Evolutionary conservation across 1,140 invertebrate species (phyloP), one percentile per base, ranked within the genome.

Genomic region (Bicyclus anynana): DNA sequence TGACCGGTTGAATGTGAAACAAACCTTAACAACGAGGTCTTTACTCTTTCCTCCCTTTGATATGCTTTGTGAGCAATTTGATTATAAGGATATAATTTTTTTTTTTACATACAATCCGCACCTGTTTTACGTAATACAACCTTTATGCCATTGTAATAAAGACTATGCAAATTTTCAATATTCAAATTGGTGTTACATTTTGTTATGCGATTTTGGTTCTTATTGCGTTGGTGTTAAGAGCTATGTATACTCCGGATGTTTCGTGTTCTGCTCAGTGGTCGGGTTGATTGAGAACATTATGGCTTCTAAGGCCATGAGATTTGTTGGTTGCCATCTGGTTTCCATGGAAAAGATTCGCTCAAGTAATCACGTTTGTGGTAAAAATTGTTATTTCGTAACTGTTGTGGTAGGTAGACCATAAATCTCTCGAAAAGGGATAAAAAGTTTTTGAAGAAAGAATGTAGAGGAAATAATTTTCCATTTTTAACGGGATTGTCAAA

Each of bases 201-300:
- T 44, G 16, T 12, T 20, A 44, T 16, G 5, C 16, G 9, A 54
- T 18, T 47, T 10, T 47, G 27, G 29, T 14, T 16, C 21, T 14
- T 54, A 37, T 46, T 13, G 0, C 42, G 0, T 35, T 35, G 27
- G n/a, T 14, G 16, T 21, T 54, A 54, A 47, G 29, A 16, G 16
- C 14, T 46, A 23, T 44, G 17, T 7, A 9, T 21, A 9, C 16
- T 35, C 9, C 38, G 38, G 37, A 49, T 6, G 35, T 51, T 55
- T 69, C 70, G 54, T 65, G 73, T 52, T 62, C 76, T 73, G 76
- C 59, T 69, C 53, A 23, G 27, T 67, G 74, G 50, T 53, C 53
- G 29, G 47, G 33, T 53, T 76, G 73, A 79, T 78, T 69, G 66
- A 56, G 69, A 62, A 55, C 69, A 71, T 74, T 74, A 79, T 79